phyloP scores from a whole-genome alignment of 2,113 vertebrate species.

The Myanophis thanlyinensis region DNA sequence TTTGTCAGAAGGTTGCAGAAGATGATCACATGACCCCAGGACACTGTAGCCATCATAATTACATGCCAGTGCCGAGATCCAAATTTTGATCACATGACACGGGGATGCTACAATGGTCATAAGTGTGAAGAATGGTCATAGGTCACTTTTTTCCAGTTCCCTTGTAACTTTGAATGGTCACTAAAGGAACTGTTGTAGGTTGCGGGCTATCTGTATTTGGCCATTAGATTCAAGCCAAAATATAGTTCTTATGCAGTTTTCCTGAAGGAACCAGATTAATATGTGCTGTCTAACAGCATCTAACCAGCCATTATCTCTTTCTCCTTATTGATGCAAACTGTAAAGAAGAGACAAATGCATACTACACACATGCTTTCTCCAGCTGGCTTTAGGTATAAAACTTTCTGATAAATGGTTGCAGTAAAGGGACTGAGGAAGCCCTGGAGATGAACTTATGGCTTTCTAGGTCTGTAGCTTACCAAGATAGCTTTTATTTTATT shows the following conservation, averaged over 20 bases:
- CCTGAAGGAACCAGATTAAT: not conserved
- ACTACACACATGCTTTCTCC: conserved; percentile 55
- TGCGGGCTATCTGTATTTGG: too few species aligned
- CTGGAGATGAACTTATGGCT: conserved; percentile 63
- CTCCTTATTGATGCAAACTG: conserved; percentile 42
- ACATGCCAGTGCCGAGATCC: not conserved
- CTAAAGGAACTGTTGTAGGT: too few species aligned
- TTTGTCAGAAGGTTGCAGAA: too few species aligned
- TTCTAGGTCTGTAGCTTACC: conserved; percentile 57
- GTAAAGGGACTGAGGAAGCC: conserved; percentile 60
- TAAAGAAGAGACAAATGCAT: conserved; percentile 64
- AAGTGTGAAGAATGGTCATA: not conserved
- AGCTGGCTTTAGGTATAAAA: conserved; percentile 61
- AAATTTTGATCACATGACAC: not conserved
- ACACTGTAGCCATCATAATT: too few species aligned
- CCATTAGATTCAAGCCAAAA: not conserved
- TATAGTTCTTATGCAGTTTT: not conserved
- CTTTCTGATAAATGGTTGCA: conserved; percentile 64
- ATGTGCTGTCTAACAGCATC: conserved; percentile 26
- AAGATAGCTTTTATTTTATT: conserved; percentile 57
- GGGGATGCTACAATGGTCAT: not conserved
- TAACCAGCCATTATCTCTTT: conserved; percentile 33
- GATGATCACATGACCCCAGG: too few species aligned
- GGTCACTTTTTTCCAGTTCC: too few species aligned
- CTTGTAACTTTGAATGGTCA: too few species aligned